Base-by-base conservation (phyloP, 2,113 vertebrate species). In the Scophthalmus maximus region DNA sequence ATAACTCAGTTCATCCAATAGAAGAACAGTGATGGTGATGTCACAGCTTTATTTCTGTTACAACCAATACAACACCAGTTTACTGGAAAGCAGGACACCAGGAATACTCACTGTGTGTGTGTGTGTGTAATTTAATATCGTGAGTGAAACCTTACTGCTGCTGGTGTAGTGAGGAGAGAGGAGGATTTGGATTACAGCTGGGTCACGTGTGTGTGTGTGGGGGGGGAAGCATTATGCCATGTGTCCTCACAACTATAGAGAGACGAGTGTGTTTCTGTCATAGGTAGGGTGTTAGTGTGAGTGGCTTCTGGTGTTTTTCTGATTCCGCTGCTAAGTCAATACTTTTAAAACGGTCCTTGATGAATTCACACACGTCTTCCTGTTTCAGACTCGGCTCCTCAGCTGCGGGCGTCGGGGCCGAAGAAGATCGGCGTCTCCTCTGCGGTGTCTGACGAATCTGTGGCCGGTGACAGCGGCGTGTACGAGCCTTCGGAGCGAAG, bases 381-480 rank as follows among this genome's bases (percentile, higher is more conserved):
- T 22, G 23, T 58, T 2, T n/a, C 36, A 92, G 89, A 89, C 23
- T 79, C 69, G 0, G 51, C 83, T 50, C 66, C 78, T 0, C 84
- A 94, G 84, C 91, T 89, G 44, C 93, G 64, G 32, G 90, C 67
- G 65, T 81, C 89, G 0, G 86, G 85, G 5, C 86, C 92, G 56
- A 96, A 95, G 83, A 96, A 95, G 81, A 93, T 92, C 0, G 95
- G 97, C 25, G 97, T 99, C 70, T 96, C 96, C 0, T 97, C 97
- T 0, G 97, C 98, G 0, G 95, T 98, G 76, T 99, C 98, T 0
- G 96, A 98, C 18, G 97, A 99, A 76, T 99, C 97, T 0, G 97
- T 99, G 34, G 97, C 97, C 0, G 97, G 97, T 17, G 97, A 99
- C 47, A 99, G 97, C 5, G 97, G 97, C 0, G 97, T 99, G 5